phyloP scores from a whole-genome alignment of 2,888 invertebrate species.

The Lordiphosa fenestrarum region DNA sequence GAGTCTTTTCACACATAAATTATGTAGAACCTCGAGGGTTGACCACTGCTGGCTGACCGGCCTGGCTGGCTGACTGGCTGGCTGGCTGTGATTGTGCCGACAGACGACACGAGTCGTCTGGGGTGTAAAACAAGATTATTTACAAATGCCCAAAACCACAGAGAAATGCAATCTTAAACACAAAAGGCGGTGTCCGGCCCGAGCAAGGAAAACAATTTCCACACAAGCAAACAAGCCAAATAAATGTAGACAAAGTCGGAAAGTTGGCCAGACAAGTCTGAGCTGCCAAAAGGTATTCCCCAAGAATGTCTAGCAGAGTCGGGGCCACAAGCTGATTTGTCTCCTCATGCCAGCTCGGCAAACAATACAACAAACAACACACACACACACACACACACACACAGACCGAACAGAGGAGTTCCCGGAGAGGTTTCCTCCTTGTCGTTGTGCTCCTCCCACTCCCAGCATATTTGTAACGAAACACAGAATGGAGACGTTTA shows the following conservation, averaged over 20 bases:
- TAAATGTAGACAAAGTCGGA: slow-evolving; percentile 50
- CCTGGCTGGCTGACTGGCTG: too few relatives aligned
- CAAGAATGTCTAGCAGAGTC: slow-evolving; percentile 63
- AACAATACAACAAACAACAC: slow-evolving; percentile 43
- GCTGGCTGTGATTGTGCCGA: slow-evolving; percentile 1
- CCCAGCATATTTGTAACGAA: slow-evolving; percentile 3
- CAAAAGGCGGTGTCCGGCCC: slow-evolving; percentile 17
- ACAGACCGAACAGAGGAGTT: slow-evolving; percentile 8
- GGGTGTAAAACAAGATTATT: slow-evolving; percentile 69
- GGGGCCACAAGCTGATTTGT: slow-evolving; percentile 37
- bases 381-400: slow-evolving; percentile 15
- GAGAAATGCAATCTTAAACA: slow-evolving; percentile 60
- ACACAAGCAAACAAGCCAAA: slow-evolving; percentile 28
- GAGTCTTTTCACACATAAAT: slow-evolving; percentile 67
- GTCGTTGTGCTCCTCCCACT: background rate
- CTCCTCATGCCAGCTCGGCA: slow-evolving; percentile 16
- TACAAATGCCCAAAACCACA: slow-evolving; percentile 69
- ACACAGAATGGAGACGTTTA: slow-evolving; percentile 58
- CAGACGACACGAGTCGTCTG: slow-evolving; percentile 20
- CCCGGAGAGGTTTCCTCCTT: slow-evolving; percentile 12
- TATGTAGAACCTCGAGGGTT: slow-evolving; percentile 49
- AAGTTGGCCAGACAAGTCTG: slow-evolving; percentile 65
- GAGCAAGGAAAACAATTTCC: slow-evolving; percentile 66
- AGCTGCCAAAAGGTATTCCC: slow-evolving; percentile 72
- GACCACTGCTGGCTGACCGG: slow-evolving; percentile 40